Percentiles rank a stretch among this genome's conserved stretches.
Evolutionary conservation across 2,797 vertebrate genomes (phyloP).

Genomic region (Urocyon cinereoargenteus): DNA sequence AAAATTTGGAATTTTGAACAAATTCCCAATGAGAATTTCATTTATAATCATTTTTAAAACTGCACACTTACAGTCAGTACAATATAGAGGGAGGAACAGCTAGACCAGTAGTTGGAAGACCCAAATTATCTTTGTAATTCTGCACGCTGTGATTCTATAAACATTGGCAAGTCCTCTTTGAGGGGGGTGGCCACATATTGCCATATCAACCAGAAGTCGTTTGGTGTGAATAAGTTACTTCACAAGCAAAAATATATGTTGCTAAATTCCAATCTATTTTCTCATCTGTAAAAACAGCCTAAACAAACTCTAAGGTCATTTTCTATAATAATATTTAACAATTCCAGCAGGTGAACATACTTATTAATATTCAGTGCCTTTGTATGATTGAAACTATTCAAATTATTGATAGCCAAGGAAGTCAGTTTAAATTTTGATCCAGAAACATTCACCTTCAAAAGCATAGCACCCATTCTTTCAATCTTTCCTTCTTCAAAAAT

Average conservation of each 20-base stretch:
- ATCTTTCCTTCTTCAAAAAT: neutral
- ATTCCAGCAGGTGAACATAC: neutral
- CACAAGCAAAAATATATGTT: neutral
- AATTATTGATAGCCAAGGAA: neutral
- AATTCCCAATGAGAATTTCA: neutral
- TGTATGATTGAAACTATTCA: neutral
- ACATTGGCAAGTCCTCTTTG: too few relatives aligned
- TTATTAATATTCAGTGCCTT: neutral
- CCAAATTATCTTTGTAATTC: accelerated
- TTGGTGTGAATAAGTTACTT: neutral
- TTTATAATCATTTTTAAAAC: neutral
- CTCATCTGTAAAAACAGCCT: neutral
- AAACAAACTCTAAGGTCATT: neutral
- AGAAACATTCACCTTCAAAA: neutral
- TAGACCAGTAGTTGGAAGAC: neutral
- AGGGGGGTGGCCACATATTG: accelerated
- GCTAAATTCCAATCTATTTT: neutral
- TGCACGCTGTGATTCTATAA: neutral
- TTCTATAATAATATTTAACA: neutral
- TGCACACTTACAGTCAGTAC: neutral
- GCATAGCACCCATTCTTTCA: neutral
- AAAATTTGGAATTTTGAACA: neutral
- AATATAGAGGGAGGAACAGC: accelerated
- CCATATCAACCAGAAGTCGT: neutral
- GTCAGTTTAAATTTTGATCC: neutral